These are phyloP conservation scores for Caenorhabditis becei DNA, from an alignment of 2,888 invertebrate species.

Conservation along the genomic window DNA sequence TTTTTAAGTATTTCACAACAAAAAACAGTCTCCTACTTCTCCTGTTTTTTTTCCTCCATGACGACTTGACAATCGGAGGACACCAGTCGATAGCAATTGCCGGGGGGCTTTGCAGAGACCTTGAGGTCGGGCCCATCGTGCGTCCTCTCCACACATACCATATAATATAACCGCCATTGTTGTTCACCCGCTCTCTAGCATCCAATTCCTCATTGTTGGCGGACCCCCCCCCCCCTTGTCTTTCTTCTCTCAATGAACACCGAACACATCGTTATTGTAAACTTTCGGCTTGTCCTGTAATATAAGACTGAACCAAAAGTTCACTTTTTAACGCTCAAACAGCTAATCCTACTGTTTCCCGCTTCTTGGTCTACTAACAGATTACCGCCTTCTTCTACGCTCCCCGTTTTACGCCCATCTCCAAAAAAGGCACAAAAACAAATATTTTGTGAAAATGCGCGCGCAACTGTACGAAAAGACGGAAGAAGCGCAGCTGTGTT, in stretches of 20 bases:
- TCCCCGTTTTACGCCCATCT: constrained; percentile 18
- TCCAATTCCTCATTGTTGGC: constrained; percentile 51
- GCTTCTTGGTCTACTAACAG: not conserved
- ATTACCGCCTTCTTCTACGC: constrained; percentile 13
- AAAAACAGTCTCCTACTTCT: not conserved
- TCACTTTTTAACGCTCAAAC: no score
- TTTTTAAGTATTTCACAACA: not conserved
- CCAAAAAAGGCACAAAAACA: constrained; percentile 23
- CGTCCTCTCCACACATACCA: constrained; percentile 53
- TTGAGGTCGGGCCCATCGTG: constrained; percentile 39
- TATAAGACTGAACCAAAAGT: no score
- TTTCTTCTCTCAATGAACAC: constrained; percentile 32
- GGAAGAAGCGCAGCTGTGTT: constrained; percentile 20
- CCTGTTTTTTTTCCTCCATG: constrained; percentile 12
- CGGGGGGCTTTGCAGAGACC: constrained; percentile 50
- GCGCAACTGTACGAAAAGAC: constrained; percentile 50
- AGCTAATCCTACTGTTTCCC: not conserved
- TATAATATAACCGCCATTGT: constrained; percentile 62
- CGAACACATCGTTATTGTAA: constrained; percentile 28
- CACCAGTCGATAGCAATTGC: constrained; percentile 32
- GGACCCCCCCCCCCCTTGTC: constrained; percentile 37
- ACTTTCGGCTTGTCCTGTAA: not conserved
- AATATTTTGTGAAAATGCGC: constrained; percentile 14
- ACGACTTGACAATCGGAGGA: constrained; percentile 42
- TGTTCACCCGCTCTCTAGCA: constrained; percentile 30